Evolutionary conservation across 2,797 vertebrate genomes (phyloP).

Genomic region (Typhlichthys eigenmanni): DNA sequence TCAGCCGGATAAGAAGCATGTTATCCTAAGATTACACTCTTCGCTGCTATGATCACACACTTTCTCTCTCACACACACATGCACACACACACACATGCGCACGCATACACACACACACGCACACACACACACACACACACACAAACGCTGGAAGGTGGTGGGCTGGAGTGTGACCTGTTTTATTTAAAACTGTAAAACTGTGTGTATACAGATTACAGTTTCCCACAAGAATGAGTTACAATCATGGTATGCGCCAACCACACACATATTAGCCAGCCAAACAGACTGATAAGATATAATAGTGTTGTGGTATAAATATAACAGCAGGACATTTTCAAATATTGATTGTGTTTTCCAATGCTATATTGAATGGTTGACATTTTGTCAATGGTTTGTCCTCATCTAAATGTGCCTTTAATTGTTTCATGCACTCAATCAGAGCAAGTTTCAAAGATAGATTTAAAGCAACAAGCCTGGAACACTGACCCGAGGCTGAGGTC

Average conservation of each 20-base stretch:
- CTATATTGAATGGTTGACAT: not conserved
- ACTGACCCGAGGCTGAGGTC: constrained; percentile 29
- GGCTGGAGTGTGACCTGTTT: too few relatives aligned
- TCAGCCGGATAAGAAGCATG: constrained; percentile 83
- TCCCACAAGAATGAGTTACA: too few relatives aligned
- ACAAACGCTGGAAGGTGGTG: not conserved
- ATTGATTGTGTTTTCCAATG: not conserved
- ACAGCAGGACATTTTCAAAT: not conserved
- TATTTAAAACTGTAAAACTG: too few relatives aligned
- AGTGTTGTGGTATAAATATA: too few relatives aligned
- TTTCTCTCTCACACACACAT: constrained; percentile 61
- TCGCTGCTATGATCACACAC: constrained; percentile 70
- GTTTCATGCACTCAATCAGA: constrained; percentile 34
- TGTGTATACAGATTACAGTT: too few relatives aligned
- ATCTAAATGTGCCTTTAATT: constrained; percentile 32
- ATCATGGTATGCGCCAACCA: too few relatives aligned
- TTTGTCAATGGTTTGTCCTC: constrained; percentile 17
- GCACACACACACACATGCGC: constrained; percentile 9
- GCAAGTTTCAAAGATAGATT: constrained; percentile 38
- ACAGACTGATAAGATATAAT: too few relatives aligned
- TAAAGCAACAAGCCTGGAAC: constrained; percentile 22
- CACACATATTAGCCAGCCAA: too few relatives aligned
- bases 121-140: not conserved
- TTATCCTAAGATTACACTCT: constrained; percentile 85
- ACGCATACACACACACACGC: constrained; percentile 1